Percentiles rank a stretch among this genome's conserved stretches.
Evolutionary conservation across 2,797 vertebrate species (phyloP).

Genomic region (Cirrhinus molitorella): DNA sequence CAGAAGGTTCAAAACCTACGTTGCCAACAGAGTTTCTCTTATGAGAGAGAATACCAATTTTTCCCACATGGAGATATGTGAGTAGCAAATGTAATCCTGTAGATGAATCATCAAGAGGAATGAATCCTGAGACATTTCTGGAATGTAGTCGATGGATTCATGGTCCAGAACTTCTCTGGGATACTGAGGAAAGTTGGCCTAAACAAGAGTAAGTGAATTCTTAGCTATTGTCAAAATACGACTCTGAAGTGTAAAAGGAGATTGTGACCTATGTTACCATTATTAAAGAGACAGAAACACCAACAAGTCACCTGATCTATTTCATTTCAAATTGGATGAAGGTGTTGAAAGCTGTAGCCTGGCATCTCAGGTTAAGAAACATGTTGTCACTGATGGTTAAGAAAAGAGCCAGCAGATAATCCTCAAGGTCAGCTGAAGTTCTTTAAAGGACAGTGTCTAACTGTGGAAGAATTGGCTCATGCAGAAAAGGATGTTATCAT

Average conservation of each 20-base stretch:
- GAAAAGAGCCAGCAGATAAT: not conserved
- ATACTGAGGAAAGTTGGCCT: conserved; percentile 3
- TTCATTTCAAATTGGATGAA: conserved; percentile 49
- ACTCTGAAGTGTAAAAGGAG: conserved; percentile 44
- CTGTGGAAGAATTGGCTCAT: conserved; percentile 17
- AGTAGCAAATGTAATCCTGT: conserved; percentile 39
- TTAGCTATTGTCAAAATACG: not conserved
- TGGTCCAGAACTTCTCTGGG: conserved; percentile 25
- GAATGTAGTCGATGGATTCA: conserved; percentile 5
- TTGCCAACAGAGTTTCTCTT: conserved; percentile 36
- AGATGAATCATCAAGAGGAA: conserved; percentile 40
- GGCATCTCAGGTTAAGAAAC: conserved; percentile 26
- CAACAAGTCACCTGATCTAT: conserved; percentile 40
- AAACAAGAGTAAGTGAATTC: not conserved
- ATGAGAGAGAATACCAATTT: conserved; percentile 27
- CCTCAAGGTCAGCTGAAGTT: not conserved
- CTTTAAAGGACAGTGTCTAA: conserved; percentile 5
- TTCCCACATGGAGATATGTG: conserved; percentile 44
- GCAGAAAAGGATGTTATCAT: conserved; percentile 26
- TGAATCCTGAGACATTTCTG: not conserved
- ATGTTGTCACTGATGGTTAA: not conserved
- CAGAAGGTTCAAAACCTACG: conserved; percentile 22
- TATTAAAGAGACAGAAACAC: not conserved
- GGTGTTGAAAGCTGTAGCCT: conserved; percentile 32
- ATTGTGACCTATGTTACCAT: not conserved